Conservation (phyloP, 2,888 invertebrate species). For the Tortrix viridana region DNA sequence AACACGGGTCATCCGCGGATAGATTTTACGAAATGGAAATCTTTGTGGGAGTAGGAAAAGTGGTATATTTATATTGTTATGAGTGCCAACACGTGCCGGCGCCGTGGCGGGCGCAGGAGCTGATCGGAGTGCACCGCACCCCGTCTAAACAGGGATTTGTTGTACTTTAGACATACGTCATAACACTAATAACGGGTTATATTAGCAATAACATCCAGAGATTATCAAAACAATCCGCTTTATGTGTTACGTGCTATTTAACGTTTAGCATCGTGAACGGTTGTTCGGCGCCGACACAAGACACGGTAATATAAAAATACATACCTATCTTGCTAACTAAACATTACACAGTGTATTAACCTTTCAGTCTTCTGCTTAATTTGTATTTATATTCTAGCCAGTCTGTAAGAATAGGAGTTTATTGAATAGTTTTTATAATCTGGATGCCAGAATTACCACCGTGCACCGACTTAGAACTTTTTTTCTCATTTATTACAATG, state of each 20-base stretch:
- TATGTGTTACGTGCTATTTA: conserved; percentile 19
- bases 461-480: background rate
- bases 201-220: conserved; percentile 33
- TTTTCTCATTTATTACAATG: too few species aligned
- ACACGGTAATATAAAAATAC: background rate
- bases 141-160: conserved; percentile 39
- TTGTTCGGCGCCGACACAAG: background rate
- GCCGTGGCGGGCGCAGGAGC: conserved; percentile 47
- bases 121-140: conserved; percentile 62
- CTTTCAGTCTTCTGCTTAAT: background rate
- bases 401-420: too few species aligned
- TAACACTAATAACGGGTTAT: conserved; percentile 34
- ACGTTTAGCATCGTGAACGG: background rate
- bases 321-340: background rate
- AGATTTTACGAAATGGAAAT: conserved; percentile 49
- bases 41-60: conserved; percentile 51
- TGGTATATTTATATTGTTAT: conserved; percentile 62
- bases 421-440: too few species aligned
- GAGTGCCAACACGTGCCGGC: conserved; percentile 75
- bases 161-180: conserved; percentile 31
- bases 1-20: conserved; percentile 40
- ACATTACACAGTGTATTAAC: background rate
- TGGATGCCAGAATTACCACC: too few species aligned
- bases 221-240: conserved; percentile 31
- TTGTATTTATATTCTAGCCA: too few species aligned